phyloP scores from a whole-genome alignment of 2,113 vertebrate genomes.

The Puffinus mauretanicus region DNA sequence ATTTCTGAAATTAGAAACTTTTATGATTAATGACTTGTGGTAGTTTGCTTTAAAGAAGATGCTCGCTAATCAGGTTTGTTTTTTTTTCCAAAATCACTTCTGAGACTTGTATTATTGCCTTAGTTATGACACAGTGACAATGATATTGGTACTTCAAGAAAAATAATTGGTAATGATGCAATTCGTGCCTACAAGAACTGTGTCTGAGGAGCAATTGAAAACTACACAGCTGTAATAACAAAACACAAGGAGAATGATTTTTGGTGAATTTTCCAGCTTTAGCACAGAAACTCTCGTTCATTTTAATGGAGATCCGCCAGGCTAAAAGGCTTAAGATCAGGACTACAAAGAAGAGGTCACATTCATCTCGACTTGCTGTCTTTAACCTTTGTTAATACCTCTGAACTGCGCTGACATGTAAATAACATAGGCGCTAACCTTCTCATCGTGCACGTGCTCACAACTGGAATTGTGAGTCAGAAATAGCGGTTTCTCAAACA shows the following conservation, averaged over 20 bases:
- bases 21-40: conserved; percentile 29
- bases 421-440: neutral
- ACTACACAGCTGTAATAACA: neutral
- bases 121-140: neutral
- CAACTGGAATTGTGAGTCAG: neutral
- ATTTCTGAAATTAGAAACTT: conserved; percentile 43
- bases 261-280: neutral
- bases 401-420: neutral
- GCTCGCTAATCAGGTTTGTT: neutral
- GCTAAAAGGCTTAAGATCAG: neutral
- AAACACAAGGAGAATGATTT: neutral
- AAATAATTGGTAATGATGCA: conserved; percentile 7
- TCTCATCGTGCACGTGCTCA: rapidly evolving
- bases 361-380: neutral
- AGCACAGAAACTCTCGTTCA: neutral
- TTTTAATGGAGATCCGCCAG: neutral
- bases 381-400: neutral
- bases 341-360: neutral
- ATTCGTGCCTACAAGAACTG: neutral
- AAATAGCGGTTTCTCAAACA: neutral
- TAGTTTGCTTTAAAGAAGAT: neutral
- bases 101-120: conserved; percentile 15
- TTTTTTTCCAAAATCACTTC: neutral
- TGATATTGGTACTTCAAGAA: neutral
- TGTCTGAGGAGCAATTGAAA: neutral